Base-by-base conservation (phyloP, 2,888 invertebrate species). In the Prenolepis imparis region DNA sequence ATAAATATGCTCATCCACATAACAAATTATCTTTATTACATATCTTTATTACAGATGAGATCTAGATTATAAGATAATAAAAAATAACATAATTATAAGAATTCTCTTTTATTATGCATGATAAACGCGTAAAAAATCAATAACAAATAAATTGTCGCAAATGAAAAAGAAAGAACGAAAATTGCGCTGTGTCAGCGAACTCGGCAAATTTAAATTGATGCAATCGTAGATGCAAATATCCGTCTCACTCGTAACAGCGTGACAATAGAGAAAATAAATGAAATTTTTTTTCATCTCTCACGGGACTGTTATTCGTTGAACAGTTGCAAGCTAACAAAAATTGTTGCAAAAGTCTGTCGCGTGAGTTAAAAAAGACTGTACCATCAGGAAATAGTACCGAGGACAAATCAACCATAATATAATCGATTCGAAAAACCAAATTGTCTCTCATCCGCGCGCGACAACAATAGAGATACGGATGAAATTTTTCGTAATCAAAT, bases 201-300 rank as follows among this genome's bases (percentile, higher is more conserved):
- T 77, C 36, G 59, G 36, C 41, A 24, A 32, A 68, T 36, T 44
- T 21, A 80, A 70, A 55, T 80, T 55, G 41, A 78, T 32, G 48
- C 48, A 52, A 52, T 59, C 21, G 68, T 78, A 67, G 59, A 80
- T 70, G 70, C 59, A 80, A 68, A 80, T 70, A 80, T 80, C 32
- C 44, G n/a, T 80, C 59, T 68, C 68, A n/a, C 18, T 21, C 41
- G 67, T 78, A 48, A 21, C 59, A 59, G 36, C 48, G 48, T 32
- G 68, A 68, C 78, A 68, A 78, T 68, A 44, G 18, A 59, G 44
- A 68, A 52, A 59, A 59, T 44, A 70, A 57, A 68, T 67, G 57
- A 41, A 67, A 78, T 80, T 80, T 80, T 80, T 80, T 59, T 70
- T n/a, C 21, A 41, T n/a, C 67, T 59, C 44, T 61, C 78, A 44